Evolutionary conservation across 2,113 vertebrate species (phyloP).

Genomic region (Scalopus aquaticus): DNA sequence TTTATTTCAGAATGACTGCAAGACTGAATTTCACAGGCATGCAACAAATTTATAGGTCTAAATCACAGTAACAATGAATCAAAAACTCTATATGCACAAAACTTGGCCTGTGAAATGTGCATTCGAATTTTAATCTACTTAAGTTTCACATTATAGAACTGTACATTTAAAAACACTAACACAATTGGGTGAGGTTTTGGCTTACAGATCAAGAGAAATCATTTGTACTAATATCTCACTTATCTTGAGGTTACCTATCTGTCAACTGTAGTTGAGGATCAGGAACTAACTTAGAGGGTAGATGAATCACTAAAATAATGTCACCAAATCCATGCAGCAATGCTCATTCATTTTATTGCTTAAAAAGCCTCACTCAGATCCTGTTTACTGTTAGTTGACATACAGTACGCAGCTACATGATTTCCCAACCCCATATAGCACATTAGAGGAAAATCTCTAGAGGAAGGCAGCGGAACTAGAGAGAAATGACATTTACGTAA

Average conservation of each 20-base stretch:
- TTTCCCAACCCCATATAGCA: not conserved
- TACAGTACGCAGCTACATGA: not conserved
- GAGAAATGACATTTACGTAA: not conserved
- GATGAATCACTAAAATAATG: not conserved
- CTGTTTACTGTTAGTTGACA: not conserved
- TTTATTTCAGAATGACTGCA: slow-evolving; percentile 61
- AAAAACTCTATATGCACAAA: slow-evolving; percentile 36
- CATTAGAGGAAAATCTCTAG: not conserved
- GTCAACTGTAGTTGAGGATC: not conserved
- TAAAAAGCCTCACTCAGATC: not conserved
- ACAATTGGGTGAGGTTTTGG: not conserved
- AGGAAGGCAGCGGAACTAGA: not conserved
- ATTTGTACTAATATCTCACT: not conserved
- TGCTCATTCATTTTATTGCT: not conserved
- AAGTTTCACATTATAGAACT: not conserved
- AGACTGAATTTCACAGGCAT: not conserved
- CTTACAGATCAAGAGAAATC: not conserved
- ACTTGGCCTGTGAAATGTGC: slow-evolving; percentile 4
- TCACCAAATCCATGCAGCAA: not conserved
- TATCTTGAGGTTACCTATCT: not conserved
- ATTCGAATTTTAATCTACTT: slow-evolving; percentile 26
- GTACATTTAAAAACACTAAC: not conserved
- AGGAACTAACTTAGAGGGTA: not conserved
- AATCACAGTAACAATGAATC: slow-evolving; percentile 35
- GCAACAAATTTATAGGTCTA: not conserved